Percentiles rank a stretch among this genome's conserved stretches.
phyloP scores from a whole-genome alignment of 2,888 invertebrate genomes.

The Papilio gigon region DNA sequence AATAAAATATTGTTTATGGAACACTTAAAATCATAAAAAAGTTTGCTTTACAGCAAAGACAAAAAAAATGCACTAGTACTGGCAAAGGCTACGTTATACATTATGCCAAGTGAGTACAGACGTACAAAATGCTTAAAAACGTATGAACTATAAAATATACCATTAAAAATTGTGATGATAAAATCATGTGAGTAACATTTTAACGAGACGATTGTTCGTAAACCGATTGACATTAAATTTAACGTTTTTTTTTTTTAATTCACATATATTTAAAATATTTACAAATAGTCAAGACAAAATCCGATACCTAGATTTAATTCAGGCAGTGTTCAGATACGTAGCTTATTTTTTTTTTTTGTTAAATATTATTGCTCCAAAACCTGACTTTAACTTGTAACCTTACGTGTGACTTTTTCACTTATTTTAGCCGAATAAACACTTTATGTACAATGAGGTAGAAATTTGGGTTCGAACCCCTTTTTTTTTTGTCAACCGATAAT shows the following conservation, averaged over 20 bases:
- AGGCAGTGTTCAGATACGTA: conserved; percentile 61
- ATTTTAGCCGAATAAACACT: conserved; percentile 71
- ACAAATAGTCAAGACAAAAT: conserved; percentile 49
- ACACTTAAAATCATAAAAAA: conserved; percentile 35
- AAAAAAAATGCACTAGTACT: conserved; percentile 76
- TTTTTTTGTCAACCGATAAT: conserved; percentile 67
- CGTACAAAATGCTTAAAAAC: conserved; percentile 45
- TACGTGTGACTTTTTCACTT: conserved; percentile 63
- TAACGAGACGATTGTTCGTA: conserved; percentile 41
- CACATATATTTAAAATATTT: conserved; percentile 40
- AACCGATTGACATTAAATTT: conserved; percentile 46
- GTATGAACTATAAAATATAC: conserved; percentile 31
- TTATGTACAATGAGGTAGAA: conserved; percentile 82
- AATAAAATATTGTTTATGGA: conserved; percentile 30
- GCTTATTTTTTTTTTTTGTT: conserved; percentile 47
- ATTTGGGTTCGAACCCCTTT: conserved; percentile 63
- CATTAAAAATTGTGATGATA: conserved; percentile 49
- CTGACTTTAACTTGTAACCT: conserved; percentile 56
- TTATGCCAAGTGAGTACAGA: conserved; percentile 36
- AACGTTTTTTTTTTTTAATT: conserved; percentile 45
- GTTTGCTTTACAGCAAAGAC: conserved; percentile 60
- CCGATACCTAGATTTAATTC: conserved; percentile 50
- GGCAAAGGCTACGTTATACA: conserved; percentile 59
- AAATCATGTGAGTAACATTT: conserved; percentile 16
- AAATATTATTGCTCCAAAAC: conserved; percentile 71